Evolutionary conservation across 2,113 vertebrate genomes (phyloP), one percentile per base, ranked within the genome.

Genomic region (Desmodus rotundus): DNA sequence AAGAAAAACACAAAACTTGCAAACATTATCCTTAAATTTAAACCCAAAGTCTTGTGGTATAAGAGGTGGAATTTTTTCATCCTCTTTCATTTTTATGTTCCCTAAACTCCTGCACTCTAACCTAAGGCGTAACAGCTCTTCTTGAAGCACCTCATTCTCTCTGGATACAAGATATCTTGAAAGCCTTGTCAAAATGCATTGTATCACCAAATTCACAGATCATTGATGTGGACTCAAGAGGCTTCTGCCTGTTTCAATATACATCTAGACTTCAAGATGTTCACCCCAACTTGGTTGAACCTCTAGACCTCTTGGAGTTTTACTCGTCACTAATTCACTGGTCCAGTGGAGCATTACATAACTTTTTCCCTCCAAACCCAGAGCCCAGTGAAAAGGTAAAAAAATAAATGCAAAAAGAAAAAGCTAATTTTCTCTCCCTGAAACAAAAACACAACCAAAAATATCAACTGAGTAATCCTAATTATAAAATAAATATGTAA

Each of bases 251-350:
- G 15, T 87, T 56, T 2, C 38, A 72, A 38, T 41, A 93, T 84
- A 67, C 12, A 87, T 52, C 58, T 81, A 89, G 87, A 58, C 33
- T 92, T 78, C 11, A 58, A 76, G n/a, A 89, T 61, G 31, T 67
- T 89, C 89, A 43, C 36, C 13, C 22, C 24, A 80, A 70, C 26
- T 73, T 82, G 45, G 4, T 38, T 70, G 45, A 47, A 95, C 73
- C 80, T 89, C 41, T 19, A 52, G 43, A 95, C 78, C 80, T 91
- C 85, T 91, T 82, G 31, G 7, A 93, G 11, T 77, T 91, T 63
- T 63, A 94, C 41, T 93, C 45, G 82, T 87, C 91, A 80, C 26
- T 95, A 96, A 93, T 95, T 95, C 93, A 92, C 83, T 78, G 87
- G 77, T 96, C 56, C 45, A 80, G 7, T 89, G 56, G 72, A 97